phyloP scores from a whole-genome alignment of 2,797 vertebrate species.

The Gambusia yucatana region DNA sequence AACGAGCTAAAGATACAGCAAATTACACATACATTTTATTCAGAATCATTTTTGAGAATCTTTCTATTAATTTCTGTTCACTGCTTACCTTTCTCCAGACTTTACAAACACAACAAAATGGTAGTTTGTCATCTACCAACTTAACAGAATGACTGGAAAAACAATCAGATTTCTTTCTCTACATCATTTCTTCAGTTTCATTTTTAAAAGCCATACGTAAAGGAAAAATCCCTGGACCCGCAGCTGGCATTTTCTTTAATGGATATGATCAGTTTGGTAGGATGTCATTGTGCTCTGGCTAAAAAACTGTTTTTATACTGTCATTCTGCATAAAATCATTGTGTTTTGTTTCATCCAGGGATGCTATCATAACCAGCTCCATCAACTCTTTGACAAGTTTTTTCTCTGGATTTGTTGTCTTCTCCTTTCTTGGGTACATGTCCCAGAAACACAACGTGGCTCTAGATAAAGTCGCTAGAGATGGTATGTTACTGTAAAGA shows the following conservation, averaged over 20 bases:
- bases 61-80: not conserved
- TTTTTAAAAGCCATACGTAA: not conserved
- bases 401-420: constrained; percentile 93
- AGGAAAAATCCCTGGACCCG: not conserved
- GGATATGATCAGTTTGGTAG: not conserved
- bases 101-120: not conserved
- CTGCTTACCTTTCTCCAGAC: not conserved
- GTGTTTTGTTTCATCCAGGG: constrained; percentile 72
- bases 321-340: not conserved
- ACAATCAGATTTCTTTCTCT: not conserved
- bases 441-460: constrained; percentile 89
- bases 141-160: constrained; percentile 12
- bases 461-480: constrained; percentile 88
- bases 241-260: not conserved
- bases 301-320: not conserved
- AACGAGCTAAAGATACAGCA: not conserved
- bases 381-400: constrained; percentile 94
- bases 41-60: not conserved
- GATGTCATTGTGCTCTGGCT: constrained; percentile 13
- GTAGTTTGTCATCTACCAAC: not conserved
- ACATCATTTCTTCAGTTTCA: no score
- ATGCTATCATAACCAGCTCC: constrained; percentile 91
- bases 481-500: constrained; percentile 79
- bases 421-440: constrained; percentile 93
- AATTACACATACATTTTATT: not conserved